Percentiles rank a stretch among this genome's conserved stretches.
phyloP scores from a whole-genome alignment of 2,888 invertebrate species.

The Sinodicranocentrus sp. region DNA sequence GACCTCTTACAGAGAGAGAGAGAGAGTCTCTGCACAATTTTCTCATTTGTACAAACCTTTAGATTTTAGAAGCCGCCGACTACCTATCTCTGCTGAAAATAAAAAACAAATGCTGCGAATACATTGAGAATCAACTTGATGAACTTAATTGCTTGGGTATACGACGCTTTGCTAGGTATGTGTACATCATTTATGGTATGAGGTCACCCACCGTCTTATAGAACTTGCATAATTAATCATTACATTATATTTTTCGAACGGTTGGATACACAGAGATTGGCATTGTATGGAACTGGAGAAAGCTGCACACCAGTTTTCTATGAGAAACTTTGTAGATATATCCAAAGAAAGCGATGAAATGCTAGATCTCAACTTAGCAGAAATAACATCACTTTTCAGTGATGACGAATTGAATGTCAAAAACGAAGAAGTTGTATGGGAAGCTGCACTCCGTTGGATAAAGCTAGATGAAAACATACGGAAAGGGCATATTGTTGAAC shows the following conservation, averaged over 20 bases:
- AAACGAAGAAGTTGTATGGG: slow-evolving; percentile 93
- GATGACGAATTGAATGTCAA: slow-evolving; percentile 91
- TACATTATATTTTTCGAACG: too few relatives aligned
- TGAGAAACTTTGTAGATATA: slow-evolving; percentile 87
- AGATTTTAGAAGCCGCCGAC: slow-evolving; percentile 89
- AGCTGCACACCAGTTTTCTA: slow-evolving; percentile 84
- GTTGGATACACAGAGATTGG: slow-evolving; percentile 69
- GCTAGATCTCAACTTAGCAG: slow-evolving; percentile 85
- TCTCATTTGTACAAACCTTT: too few relatives aligned
- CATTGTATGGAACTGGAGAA: slow-evolving; percentile 86
- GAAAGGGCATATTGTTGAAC: slow-evolving; percentile 86
- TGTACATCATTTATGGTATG: slow-evolving; percentile 76
- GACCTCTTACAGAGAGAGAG: neutral
- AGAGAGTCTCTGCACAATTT: neutral
- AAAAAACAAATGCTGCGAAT: slow-evolving; percentile 82
- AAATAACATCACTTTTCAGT: slow-evolving; percentile 87
- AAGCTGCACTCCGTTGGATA: slow-evolving; percentile 92
- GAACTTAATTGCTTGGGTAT: slow-evolving; percentile 91
- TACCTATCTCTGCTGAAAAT: slow-evolving; percentile 83
- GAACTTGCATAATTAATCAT: neutral
- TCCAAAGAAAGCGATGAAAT: slow-evolving; percentile 87
- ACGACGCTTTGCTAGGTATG: slow-evolving; percentile 85
- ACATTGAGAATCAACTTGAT: slow-evolving; percentile 84
- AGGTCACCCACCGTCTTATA: neutral
- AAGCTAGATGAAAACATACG: slow-evolving; percentile 86